Evolutionary conservation across 92 coral and sea anemone species (phyloP).

Genomic region (Phenganax stokvisi): DNA sequence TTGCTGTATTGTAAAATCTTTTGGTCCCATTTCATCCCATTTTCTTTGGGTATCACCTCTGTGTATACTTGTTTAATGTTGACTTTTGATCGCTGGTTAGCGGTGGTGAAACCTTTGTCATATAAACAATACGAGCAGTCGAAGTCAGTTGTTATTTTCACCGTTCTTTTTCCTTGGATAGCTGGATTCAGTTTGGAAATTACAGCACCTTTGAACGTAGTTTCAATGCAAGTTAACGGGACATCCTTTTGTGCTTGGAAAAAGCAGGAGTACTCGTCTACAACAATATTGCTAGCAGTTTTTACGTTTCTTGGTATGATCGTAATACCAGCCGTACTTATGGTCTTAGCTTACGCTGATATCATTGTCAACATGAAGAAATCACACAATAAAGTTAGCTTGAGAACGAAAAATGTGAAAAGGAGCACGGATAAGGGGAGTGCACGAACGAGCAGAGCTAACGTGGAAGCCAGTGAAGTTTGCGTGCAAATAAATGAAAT

Average conservation of each 20-base stretch:
- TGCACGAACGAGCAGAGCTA: no score
- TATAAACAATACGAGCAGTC: conserved; percentile 7
- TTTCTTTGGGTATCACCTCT: conserved; percentile 19
- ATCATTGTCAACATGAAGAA: conserved; percentile 48
- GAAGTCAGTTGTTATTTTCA: not conserved
- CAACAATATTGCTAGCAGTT: not conserved
- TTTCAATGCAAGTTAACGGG: not conserved
- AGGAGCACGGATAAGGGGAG: no score
- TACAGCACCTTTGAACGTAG: not conserved
- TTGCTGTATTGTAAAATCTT: conserved; percentile 9
- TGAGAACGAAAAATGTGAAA: not conserved
- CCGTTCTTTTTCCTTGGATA: conserved; percentile 5
- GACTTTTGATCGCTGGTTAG: conserved; percentile 30
- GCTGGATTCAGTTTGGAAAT: conserved; percentile 8
- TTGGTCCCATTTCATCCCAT: conserved; percentile 22
- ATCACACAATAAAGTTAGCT: conserved; percentile 34
- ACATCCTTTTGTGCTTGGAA: conserved; percentile 14
- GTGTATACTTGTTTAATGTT: conserved; percentile 24
- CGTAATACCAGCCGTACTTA: conserved; percentile 53
- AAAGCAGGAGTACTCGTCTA: not conserved
- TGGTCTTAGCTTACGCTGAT: conserved; percentile 58
- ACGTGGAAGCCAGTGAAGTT: no score
- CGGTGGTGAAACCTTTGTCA: conserved; percentile 10
- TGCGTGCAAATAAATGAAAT: no score
- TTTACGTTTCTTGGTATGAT: conserved; percentile 19